Conservation (phyloP, 2,888 invertebrate species). For the Invenusta paracnida region DNA sequence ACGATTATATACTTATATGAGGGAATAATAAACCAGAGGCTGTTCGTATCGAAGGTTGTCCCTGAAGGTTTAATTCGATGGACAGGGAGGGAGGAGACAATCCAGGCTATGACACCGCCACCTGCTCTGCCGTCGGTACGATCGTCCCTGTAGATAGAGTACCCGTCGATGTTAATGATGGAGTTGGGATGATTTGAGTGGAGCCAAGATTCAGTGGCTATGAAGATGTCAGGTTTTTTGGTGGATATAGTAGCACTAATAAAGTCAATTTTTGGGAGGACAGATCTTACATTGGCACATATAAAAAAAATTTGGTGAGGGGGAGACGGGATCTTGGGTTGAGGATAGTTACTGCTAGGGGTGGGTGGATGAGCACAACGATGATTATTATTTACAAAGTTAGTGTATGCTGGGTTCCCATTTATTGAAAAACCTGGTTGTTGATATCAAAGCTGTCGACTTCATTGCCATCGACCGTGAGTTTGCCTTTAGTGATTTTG, state of each 20-base stretch:
- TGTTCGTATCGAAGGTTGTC: not conserved
- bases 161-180: not conserved
- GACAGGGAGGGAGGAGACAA: not conserved
- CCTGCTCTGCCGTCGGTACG: too few species aligned
- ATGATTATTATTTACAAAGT: not conserved
- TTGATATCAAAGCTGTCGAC: too few species aligned
- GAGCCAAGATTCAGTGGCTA: not conserved
- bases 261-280: not conserved
- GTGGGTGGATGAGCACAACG: too few species aligned
- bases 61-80: not conserved
- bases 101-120: too few species aligned
- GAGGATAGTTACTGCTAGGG: too few species aligned
- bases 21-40: not conserved
- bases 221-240: not conserved
- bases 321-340: too few species aligned
- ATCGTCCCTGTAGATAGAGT: not conserved
- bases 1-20: not conserved
- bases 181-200: not conserved
- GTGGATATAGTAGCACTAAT: not conserved
- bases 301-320: too few species aligned
- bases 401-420: too few species aligned
- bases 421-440: too few species aligned
- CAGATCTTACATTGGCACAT: too few species aligned
- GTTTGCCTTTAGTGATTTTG: too few species aligned
- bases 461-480: too few species aligned